Evolutionary conservation across 2,113 vertebrate genomes (phyloP), one percentile per base, ranked within the genome.

Genomic region (Origma solitaria): DNA sequence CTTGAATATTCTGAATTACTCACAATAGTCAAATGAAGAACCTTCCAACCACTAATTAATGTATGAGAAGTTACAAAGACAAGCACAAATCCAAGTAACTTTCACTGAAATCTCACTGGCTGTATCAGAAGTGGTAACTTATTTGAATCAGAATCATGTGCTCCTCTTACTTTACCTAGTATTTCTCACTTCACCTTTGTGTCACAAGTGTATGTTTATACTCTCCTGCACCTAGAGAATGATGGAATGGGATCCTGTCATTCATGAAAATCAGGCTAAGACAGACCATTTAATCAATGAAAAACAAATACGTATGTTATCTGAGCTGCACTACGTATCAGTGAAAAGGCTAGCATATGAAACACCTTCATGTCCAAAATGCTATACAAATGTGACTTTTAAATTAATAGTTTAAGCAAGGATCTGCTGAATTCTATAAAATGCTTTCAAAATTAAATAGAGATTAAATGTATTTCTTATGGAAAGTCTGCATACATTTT

Each of bases 181-280:
- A n/a, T 58, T 79, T 93, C 49, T 84, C 42, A n/a, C 42, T 79
- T 37, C 31, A 28, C 33, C 40, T 81, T 27, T 80, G 51, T 16
- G 50, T n/a, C 1, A 2, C 40, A 86, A 58, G 31, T 0, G 0
- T n/a, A 21, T 58, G 25, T 42, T 82, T 22, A 50, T 15, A 35
- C 13, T 50, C 30, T 30, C 50, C 54, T 75, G 30, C 27, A 75
- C 31, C 60, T 44, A 71, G 11, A 60, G 27, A 87, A 79, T 0
- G 6, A 40, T 35, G 35, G 30, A 88, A 70, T n/a, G 50, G 33
- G 75, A 88, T 51, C 35, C 42, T 65, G 54, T 54, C 42, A 58
- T 62, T 66, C 45, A 73, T 9, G 20, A 54, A 45, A 78, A 84
- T 47, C 25, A 51, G n/a, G 38, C 31, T 69, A 72, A 53, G 31